phyloP scores from a whole-genome alignment of 2,888 invertebrate genomes.

The Aphidoletes aphidimyza region DNA sequence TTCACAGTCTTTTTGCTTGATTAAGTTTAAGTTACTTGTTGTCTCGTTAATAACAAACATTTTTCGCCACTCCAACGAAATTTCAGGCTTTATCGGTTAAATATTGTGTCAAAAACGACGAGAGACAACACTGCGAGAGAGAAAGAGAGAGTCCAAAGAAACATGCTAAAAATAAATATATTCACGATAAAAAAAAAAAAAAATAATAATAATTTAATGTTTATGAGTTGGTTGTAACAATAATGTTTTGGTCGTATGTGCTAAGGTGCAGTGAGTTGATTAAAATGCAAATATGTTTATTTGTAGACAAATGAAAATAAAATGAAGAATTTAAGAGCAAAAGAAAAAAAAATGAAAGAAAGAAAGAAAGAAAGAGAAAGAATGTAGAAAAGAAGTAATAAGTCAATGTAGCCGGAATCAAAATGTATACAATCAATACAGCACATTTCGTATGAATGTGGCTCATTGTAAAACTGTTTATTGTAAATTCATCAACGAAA shows the following conservation, averaged over 20 bases:
- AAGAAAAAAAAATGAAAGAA: no score
- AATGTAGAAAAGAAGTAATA: not conserved
- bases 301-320: not conserved
- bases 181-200: not conserved
- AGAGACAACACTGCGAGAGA: not conserved
- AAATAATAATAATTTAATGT: no score
- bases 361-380: no score
- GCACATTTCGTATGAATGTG: constrained; percentile 22
- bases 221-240: constrained; percentile 31
- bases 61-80: not conserved
- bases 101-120: constrained; percentile 38
- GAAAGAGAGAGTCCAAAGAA: not conserved
- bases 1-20: not conserved
- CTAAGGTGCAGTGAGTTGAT: constrained; percentile 33
- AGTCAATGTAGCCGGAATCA: not conserved
- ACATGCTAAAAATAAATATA: constrained; percentile 2
- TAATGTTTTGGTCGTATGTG: constrained; percentile 19
- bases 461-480: constrained; percentile 7
- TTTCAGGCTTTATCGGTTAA: not conserved
- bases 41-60: constrained; percentile 23
- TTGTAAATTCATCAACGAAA: not conserved
- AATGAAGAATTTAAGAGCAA: no score
- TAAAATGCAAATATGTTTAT: constrained; percentile 27
- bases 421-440: not conserved
- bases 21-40: constrained; percentile 11